These are phyloP conservation scores for Periplaneta americana DNA, from an alignment of 1,140 invertebrate species.

Conservation along the genomic window DNA sequence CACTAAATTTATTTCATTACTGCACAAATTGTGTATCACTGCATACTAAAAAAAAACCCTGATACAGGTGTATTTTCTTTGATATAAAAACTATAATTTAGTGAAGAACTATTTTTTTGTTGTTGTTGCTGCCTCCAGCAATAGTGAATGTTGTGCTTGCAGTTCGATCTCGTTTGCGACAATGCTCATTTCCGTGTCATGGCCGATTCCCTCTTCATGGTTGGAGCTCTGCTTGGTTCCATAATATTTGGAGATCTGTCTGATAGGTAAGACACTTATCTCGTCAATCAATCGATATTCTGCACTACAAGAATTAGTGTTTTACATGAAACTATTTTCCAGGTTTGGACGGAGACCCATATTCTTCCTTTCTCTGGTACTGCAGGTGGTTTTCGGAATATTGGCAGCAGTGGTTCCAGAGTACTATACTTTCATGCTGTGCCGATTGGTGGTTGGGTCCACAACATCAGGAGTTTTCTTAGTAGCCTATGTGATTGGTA, in stretches of 20 bases:
- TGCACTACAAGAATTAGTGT: neutral
- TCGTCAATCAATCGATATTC: neutral
- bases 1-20: too few species aligned
- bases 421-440: slow-evolving; percentile 60
- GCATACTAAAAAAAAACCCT: too few species aligned
- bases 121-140: too few species aligned
- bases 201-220: slow-evolving; percentile 77
- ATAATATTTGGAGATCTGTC: slow-evolving; percentile 75
- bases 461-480: slow-evolving; percentile 71
- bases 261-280: slow-evolving; percentile 47
- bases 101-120: too few species aligned
- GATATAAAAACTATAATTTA: too few species aligned
- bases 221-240: slow-evolving; percentile 73
- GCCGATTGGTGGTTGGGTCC: slow-evolving; percentile 64
- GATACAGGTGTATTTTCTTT: too few species aligned
- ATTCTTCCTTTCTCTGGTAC: slow-evolving; percentile 63
- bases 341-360: slow-evolving; percentile 67
- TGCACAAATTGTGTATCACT: too few species aligned
- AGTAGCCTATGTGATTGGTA: slow-evolving; percentile 72
- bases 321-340: slow-evolving; percentile 10
- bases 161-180: slow-evolving; percentile 76
- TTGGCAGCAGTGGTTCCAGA: slow-evolving; percentile 59
- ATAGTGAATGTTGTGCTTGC: too few species aligned
- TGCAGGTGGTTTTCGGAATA: slow-evolving; percentile 61
- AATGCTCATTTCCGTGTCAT: slow-evolving; percentile 56